Base-by-base conservation (phyloP, 2,888 invertebrate genomes). In the Eurois occulta region DNA sequence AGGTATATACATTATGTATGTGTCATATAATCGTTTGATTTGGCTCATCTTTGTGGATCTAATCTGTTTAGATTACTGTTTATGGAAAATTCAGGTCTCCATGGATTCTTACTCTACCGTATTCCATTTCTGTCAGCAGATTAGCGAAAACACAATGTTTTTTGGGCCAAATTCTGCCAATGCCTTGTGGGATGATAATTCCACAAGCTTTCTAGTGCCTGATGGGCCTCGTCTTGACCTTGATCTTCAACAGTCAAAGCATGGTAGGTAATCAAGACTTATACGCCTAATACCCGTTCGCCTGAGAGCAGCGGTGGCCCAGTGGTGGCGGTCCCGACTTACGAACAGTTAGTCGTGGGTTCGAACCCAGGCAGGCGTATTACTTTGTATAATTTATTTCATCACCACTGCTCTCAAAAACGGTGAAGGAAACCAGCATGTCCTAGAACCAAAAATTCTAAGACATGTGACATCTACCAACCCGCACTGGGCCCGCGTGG, bases 1-100 rank as follows among this genome's bases (percentile, higher is more conserved):
- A 81, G 88, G 83, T 87, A 79, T n/a, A 28, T 62, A 32, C 32
- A 28, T n/a, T 62, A 18, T 7, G 24, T 11, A 55, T 69, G 65
- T 69, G 72, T 73, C 55, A 55, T 62, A 28, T 72, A 38, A 81
- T 66, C 41, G 60, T 77, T 76, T 72, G 48, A 77, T 64, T 76
- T 46, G 66, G 48, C 32, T n/a, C 48, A 65, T 64, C 69, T 55
- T 32, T 55, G 35, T 52, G 43, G 52, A 3, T 38, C 11, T 24
- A 13, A 38, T 62, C 38, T 24, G 11, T 62, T 32, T 62, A 28
- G n/a, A 7, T 71, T 46, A 6, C 55, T 70, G 2, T 13, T 16
- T 16, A n/a, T 32, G 1, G 13, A 32, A 32, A 62, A 24, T 21
- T 32, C 7, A 32, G 35, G 35, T 62, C 21, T 8, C 16, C 21